Evolutionary conservation across 2,113 vertebrate species (phyloP).

Genomic region (Calidris pygmaea): DNA sequence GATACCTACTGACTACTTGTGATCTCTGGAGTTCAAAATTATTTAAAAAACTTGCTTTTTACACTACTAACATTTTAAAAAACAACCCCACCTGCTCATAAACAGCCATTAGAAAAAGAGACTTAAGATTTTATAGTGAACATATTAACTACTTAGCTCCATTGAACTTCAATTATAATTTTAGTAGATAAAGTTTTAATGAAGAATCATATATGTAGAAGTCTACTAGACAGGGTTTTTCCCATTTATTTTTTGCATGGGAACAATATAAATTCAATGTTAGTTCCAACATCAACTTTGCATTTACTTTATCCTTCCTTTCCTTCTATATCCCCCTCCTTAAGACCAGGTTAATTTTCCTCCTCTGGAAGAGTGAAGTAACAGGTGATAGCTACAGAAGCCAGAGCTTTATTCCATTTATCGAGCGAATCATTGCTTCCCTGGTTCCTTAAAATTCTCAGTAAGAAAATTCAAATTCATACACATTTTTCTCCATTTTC

Average conservation of each 20-base stretch:
- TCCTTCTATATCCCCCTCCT: not conserved
- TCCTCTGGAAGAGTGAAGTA: not conserved
- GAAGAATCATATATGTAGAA: not conserved
- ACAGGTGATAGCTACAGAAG: not conserved
- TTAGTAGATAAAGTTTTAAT: not conserved
- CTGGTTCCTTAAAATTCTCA: not conserved
- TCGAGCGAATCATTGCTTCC: not conserved
- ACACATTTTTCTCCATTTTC: slow-evolving; percentile 15
- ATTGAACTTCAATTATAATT: not conserved
- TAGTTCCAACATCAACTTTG: not conserved
- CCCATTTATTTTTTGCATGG: not conserved
- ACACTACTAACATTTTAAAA: not conserved
- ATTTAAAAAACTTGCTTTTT: not conserved
- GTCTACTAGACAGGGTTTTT: not conserved
- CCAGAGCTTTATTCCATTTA: not conserved
- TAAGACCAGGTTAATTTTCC: not conserved
- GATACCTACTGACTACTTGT: not conserved
- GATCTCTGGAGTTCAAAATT: not conserved
- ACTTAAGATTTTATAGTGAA: not conserved
- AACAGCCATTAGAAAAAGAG: not conserved
- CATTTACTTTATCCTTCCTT: not conserved
- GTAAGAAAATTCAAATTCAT: slow-evolving; percentile 12
- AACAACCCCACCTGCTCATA: not conserved
- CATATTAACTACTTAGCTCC: not conserved
- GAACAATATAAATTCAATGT: not conserved